Conservation (phyloP, 2,888 invertebrate genomes). For the Vesta saturnalis region DNA sequence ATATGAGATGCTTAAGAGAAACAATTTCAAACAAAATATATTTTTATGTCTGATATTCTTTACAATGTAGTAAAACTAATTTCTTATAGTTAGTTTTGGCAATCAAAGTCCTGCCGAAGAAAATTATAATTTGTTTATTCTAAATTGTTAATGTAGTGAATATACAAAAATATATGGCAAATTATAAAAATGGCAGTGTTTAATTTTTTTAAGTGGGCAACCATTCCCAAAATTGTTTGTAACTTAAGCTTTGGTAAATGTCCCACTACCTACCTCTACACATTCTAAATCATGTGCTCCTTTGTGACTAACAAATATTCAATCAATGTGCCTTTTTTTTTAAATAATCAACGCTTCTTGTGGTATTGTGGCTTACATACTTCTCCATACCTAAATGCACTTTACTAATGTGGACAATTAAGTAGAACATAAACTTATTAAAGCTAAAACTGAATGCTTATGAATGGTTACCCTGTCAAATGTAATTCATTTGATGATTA, state of each 20-base stretch:
- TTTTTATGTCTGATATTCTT: no score
- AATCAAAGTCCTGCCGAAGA: no score
- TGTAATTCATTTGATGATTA: background rate
- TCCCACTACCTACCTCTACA: background rate
- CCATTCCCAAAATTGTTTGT: conserved; percentile 8
- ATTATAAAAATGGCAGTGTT: conserved; percentile 39
- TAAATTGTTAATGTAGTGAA: conserved; percentile 11
- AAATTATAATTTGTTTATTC: no score
- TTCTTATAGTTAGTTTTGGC: no score
- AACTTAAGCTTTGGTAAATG: conserved; percentile 9
- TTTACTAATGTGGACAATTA: background rate
- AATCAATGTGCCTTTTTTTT: background rate
- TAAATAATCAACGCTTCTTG: background rate
- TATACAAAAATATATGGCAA: conserved; percentile 34
- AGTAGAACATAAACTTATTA: background rate
- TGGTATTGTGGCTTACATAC: background rate
- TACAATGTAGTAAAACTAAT: no score
- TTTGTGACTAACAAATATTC: background rate
- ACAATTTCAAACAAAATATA: no score
- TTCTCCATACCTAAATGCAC: background rate
- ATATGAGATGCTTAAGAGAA: no score
- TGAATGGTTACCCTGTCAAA: background rate
- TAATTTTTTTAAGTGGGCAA: conserved; percentile 20
- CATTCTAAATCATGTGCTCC: conserved; percentile 4
- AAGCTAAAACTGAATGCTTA: background rate